Conservation (phyloP, 2,113 vertebrate species). For the Crotalus helleri region DNA sequence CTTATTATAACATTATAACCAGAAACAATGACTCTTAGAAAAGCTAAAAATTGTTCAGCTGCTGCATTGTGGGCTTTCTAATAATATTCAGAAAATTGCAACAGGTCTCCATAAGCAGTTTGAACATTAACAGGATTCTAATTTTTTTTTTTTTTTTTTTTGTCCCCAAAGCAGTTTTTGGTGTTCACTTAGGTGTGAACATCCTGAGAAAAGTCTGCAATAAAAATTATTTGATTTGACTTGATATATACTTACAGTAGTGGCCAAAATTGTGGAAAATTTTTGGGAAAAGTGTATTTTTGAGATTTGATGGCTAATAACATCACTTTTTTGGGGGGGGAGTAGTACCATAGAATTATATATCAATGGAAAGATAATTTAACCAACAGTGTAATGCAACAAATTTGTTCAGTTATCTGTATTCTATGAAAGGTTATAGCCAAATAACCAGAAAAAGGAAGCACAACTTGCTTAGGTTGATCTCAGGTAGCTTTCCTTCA, state of each 20-base stretch:
- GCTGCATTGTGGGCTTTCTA: not conserved
- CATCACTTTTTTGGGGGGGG: too few species aligned
- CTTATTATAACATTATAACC: conserved; percentile 24
- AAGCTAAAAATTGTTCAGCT: conserved; percentile 17
- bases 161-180: not conserved
- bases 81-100: not conserved
- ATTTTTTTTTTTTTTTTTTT: not conserved
- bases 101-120: fast-evolving
- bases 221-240: not conserved
- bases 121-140: not conserved
- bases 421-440: too few species aligned
- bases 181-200: not conserved
- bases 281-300: too few species aligned
- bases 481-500: too few species aligned
- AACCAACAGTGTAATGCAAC: too few species aligned
- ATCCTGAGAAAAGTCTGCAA: not conserved
- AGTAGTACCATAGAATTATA: too few species aligned
- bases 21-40: not conserved
- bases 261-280: too few species aligned
- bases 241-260: not conserved
- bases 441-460: too few species aligned
- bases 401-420: too few species aligned
- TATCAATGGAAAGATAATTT: too few species aligned
- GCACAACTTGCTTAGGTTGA: too few species aligned
- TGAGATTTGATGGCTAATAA: too few species aligned